Base-by-base conservation (phyloP, 2,797 vertebrate genomes). In the Zenarchopterus dispar region DNA sequence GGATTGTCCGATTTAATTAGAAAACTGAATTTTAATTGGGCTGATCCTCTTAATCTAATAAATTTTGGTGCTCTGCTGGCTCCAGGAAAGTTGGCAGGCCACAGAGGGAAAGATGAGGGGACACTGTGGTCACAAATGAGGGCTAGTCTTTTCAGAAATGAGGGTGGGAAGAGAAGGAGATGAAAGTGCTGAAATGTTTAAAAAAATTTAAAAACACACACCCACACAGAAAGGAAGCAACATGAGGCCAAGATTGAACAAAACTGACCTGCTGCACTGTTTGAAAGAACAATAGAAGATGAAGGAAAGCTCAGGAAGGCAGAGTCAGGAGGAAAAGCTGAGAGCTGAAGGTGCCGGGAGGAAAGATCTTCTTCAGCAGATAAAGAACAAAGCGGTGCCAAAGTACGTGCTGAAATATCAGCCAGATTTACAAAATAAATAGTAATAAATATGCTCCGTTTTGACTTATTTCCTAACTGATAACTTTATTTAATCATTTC, bases 41-140 rank as follows among this genome's bases (percentile, higher is more conserved):
- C 53, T 48, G 31, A 84, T 73, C 60, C 16, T 43, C 63, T 74
- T 81, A 82, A 78, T 82, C 56, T 28, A 62, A 76, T 47, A 73
- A 15, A 49, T 60, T 78, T 55, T 71, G 42, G 33, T 54, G 48
- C 60, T 67, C 24, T 26, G 24, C 48, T 75, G 76, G 70, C 72
- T 65, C n/a, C 55, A 19, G 70, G 62, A 76, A 64, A 58, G 31
- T 63, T 80, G 68, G 71, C 67, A 65, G 16, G 1, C 45, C 22
- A 45, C 52, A 23, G 4, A 52, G 53, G 26, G 4, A 57, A 73
- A 59, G 22, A 19, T 6, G 46, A 63, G 6, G 33, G 53, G 62
- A 45, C 53, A 36, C 18, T 17, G 39, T 9, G 50, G 44, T 67
- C 21, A 51, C 24, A 63, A 19, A 50, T 21, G 22, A 22, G 24